Evolutionary conservation across 1,140 invertebrate genomes (phyloP), one percentile per base, ranked within the genome.

Genomic region (Saccostrea echinata): DNA sequence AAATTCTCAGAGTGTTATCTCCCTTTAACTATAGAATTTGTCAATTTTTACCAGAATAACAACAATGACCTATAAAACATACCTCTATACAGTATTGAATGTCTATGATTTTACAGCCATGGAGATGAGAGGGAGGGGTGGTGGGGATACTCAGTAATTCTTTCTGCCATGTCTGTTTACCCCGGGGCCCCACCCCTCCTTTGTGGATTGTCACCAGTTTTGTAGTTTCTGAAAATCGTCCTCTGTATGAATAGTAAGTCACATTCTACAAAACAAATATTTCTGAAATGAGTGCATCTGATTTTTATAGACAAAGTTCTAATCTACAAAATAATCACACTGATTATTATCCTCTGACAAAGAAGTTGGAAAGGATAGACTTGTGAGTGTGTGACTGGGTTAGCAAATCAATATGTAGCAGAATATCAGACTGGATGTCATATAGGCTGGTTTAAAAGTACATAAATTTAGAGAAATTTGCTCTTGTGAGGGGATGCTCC

Each of bases 1-100:
- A 21, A 61, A 61, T 21, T n/a, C 55, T 21, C 21, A 4, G 18
- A 61, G 55, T 21, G 55, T 61, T 21, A 6, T 61, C 16, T 21
- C 55, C 24, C n/a, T 88, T 27, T 27, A 24, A 43, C 9, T n/a
- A n/a, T 9, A 30, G 43, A 18, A 85, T 55, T 30, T 51, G n/a
- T 35, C 1, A 68, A 52, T 27, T n/a, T 64, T 43, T 33, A 27
- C 16, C 71, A 33, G 13, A 18, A 61, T 21, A n/a, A 61, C n/a
- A 4, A 21, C n/a, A 0, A 43, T 21, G 13, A 9, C 13, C 18
- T 52, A 21, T 24, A 16, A 11, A 52, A 24, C 52, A 43, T 89
- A 94, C 93, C 91, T 94, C 93, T 86, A 94, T 91, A 87, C 91
- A 91, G 88, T 94, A 94, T 86, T 94, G 93, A n/a, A 93, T 90